Evolutionary conservation across 2,888 invertebrate genomes (phyloP).

Genomic region (Troides oblongomaculatus): DNA sequence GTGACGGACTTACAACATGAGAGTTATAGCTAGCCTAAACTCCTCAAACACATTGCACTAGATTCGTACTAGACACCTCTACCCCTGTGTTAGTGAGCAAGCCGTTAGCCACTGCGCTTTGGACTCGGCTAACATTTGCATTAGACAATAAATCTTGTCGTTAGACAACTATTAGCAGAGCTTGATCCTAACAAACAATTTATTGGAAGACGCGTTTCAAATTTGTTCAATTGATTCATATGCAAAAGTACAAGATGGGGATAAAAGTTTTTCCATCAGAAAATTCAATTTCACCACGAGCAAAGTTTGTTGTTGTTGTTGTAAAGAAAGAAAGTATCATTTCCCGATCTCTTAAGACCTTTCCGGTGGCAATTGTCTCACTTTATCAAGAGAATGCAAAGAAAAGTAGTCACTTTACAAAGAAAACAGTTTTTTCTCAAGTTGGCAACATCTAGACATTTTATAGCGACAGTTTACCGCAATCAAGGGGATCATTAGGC

Average conservation of each 20-base stretch:
- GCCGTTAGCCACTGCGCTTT: too few relatives aligned
- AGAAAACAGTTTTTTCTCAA: conserved; percentile 72
- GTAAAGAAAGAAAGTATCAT: conserved; percentile 58
- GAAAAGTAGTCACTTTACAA: conserved; percentile 74
- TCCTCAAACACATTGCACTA: too few relatives aligned
- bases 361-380: conserved; percentile 72
- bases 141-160: too few relatives aligned
- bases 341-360: conserved; percentile 65
- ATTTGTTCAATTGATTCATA: conserved; percentile 26
- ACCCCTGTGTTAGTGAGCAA: too few relatives aligned
- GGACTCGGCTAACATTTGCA: too few relatives aligned
- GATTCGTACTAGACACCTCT: too few relatives aligned
- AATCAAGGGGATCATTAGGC: conserved; percentile 79
- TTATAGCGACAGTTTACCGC: conserved; percentile 78
- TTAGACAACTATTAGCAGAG: too few relatives aligned
- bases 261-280: conserved; percentile 31
- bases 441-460: conserved; percentile 76
- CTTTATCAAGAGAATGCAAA: conserved; percentile 71
- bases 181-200: too few relatives aligned
- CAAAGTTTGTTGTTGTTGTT: conserved; percentile 46
- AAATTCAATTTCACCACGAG: conserved; percentile 43
- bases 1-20: too few relatives aligned
- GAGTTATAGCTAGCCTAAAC: too few relatives aligned
- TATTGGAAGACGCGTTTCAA: too few relatives aligned
- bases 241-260: conserved; percentile 28